Evolutionary conservation across 1,140 invertebrate genomes (phyloP), one percentile per base, ranked within the genome.

Genomic region (Portunus trituberculatus): DNA sequence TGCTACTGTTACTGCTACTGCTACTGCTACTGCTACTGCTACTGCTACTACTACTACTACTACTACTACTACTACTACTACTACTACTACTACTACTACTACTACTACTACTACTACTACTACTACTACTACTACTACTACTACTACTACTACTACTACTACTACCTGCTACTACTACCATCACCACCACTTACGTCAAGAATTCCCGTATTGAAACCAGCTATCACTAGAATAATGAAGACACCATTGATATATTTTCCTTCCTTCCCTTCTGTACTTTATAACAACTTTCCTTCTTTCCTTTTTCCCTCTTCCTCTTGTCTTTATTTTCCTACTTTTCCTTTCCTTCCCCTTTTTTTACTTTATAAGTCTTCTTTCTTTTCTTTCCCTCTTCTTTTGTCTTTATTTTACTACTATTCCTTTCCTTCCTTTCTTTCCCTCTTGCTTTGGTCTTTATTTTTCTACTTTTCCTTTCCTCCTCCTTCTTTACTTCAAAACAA

Each of bases 1-100:
- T 52, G 14, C 48, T 52, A 52, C 48, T 52, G 48, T 14, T 52
- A 52, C 48, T 52, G 48, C 48, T 52, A 52, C 59, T 76, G 3
- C 59, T 76, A 10, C 20, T 76, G 4, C 59, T 76, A 20, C 59
- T 76, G 3, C 59, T 76, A 10, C 59, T 76, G 3, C 59, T 20
- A 20, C 20, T 76, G 10, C 59, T 76, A 10, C 59, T 25, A 25
- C 59, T 76, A 76, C 59, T 76, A 76, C 59, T 76, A 76, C 59
- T 76, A 76, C 59, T 76, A 76, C 59, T 76, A 76, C 59, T 76
- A 76, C 59, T 76, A 76, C 59, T 76, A 76, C 59, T 76, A 76
- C 59, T 76, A 76, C 59, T 76, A 76, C 59, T 76, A 76, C 59
- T 76, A 76, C 59, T 76, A 76, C 59, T 76, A 76, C 59, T 76